Percentiles rank a stretch among this genome's conserved stretches.
Evolutionary conservation across 1,140 invertebrate genomes (phyloP).

Genomic region (Pseudomyrmex cubaensis): DNA sequence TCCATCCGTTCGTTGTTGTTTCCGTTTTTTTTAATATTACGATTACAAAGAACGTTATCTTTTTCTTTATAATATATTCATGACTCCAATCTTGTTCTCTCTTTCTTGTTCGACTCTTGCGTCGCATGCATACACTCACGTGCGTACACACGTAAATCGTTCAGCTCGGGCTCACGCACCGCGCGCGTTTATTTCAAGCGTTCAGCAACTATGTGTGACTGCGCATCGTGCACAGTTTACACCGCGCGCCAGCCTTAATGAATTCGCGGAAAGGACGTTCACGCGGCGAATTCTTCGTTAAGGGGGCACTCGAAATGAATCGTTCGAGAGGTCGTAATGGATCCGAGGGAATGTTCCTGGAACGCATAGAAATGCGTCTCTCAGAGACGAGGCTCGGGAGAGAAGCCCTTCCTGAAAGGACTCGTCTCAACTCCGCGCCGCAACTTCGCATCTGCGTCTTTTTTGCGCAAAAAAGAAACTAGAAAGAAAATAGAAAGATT

Average conservation of each 20-base stretch:
- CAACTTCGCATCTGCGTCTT: neutral
- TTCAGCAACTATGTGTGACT: slow-evolving; percentile 58
- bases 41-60: too few relatives aligned
- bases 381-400: neutral
- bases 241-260: slow-evolving; percentile 63
- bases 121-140: slow-evolving; percentile 41
- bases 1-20: too few relatives aligned
- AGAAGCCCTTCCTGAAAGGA: slow-evolving; percentile 1
- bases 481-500: too few relatives aligned
- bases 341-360: slow-evolving; percentile 58
- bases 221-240: slow-evolving; percentile 36
- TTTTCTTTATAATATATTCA: too few relatives aligned
- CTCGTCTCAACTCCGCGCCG: neutral
- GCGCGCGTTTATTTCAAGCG: slow-evolving; percentile 65
- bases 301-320: slow-evolving; percentile 66
- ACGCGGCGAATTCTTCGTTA: slow-evolving; percentile 63
- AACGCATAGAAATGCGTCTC: slow-evolving; percentile 49
- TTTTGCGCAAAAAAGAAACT: neutral
- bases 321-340: slow-evolving; percentile 57
- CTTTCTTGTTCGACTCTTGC: neutral
- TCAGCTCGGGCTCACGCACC: slow-evolving; percentile 33
- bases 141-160: slow-evolving; percentile 49
- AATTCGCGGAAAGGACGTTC: slow-evolving; percentile 70
- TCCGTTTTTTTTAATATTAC: too few relatives aligned
- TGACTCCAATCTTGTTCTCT: neutral